Evolutionary conservation across 2,797 vertebrate genomes (phyloP).

Genomic region (Galaxias olidus): DNA sequence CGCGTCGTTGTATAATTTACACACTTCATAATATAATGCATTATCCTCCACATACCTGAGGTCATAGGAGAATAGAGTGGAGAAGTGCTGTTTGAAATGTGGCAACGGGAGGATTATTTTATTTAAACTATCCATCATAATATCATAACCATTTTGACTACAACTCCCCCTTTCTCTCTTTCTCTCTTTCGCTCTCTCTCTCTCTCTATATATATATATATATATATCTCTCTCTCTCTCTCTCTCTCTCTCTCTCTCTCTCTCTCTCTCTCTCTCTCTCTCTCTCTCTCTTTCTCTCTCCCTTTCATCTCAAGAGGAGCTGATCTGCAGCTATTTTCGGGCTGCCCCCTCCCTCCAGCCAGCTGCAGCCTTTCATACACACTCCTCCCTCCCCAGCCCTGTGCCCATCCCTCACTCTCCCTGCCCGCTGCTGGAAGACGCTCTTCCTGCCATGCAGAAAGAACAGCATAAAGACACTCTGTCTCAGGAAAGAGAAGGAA

Average conservation of each 20-base stretch:
- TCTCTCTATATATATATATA: too few relatives aligned
- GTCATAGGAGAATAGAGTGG: too few relatives aligned
- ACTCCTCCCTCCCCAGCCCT: neutral
- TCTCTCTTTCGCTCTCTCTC: neutral
- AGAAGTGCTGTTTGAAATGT: neutral
- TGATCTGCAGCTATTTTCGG: slow-evolving; percentile 10
- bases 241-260: neutral
- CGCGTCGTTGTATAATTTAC: too few relatives aligned
- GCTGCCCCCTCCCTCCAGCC: neutral
- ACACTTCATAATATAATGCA: too few relatives aligned
- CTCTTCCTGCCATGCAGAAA: slow-evolving; percentile 22
- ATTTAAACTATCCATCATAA: neutral
- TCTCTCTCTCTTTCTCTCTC: neutral
- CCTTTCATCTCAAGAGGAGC: neutral
- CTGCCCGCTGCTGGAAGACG: slow-evolving; percentile 8
- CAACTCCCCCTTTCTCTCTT: neutral
- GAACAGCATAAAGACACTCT: neutral
- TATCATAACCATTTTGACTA: neutral
- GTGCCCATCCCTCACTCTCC: neutral
- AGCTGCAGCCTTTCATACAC: slow-evolving; percentile 15
- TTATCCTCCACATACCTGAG: too few relatives aligned
- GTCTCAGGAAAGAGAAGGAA: neutral
- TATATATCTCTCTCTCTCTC: neutral
- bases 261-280: neutral
- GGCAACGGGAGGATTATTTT: neutral